Evolutionary conservation across 2,797 vertebrate genomes (phyloP).

Genomic region (Melanitta fusca): DNA sequence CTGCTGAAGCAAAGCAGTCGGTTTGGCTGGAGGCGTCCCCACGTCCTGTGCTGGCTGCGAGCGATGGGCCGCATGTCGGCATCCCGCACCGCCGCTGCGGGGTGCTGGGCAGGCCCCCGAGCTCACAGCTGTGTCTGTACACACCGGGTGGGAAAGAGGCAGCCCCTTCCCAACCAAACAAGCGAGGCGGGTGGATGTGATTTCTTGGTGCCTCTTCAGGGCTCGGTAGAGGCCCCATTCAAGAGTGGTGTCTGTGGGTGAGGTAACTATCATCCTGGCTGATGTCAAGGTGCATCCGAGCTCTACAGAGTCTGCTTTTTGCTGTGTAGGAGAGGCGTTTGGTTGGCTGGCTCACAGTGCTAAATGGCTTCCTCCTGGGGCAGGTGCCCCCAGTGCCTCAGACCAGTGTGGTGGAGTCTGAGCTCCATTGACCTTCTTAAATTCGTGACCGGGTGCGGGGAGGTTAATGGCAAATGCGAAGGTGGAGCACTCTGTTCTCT

Average conservation of each 20-base stretch:
- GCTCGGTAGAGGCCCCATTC: neutral
- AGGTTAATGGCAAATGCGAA: neutral
- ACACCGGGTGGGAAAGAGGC: neutral
- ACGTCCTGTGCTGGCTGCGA: neutral
- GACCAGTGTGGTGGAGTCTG: fast-evolving
- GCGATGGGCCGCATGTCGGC: neutral
- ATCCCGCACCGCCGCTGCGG: fast-evolving
- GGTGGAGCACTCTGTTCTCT: neutral
- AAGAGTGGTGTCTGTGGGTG: neutral
- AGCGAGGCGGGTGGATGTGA: fast-evolving
- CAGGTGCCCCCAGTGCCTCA: neutral
- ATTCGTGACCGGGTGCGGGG: fast-evolving
- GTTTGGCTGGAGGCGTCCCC: neutral
- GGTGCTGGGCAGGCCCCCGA: neutral
- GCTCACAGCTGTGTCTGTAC: neutral
- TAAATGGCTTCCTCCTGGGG: neutral
- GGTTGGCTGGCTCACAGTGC: neutral
- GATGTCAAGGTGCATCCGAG: neutral
- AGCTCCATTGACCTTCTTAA: neutral
- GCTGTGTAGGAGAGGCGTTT: neutral
- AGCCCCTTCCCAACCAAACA: neutral
- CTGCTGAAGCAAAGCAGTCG: constrained; percentile 31
- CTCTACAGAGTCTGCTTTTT: neutral
- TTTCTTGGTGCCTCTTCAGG: neutral
- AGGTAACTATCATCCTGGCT: neutral